phyloP scores from a whole-genome alignment of 2,113 vertebrate genomes.

The Phalacrocorax pelagicus region DNA sequence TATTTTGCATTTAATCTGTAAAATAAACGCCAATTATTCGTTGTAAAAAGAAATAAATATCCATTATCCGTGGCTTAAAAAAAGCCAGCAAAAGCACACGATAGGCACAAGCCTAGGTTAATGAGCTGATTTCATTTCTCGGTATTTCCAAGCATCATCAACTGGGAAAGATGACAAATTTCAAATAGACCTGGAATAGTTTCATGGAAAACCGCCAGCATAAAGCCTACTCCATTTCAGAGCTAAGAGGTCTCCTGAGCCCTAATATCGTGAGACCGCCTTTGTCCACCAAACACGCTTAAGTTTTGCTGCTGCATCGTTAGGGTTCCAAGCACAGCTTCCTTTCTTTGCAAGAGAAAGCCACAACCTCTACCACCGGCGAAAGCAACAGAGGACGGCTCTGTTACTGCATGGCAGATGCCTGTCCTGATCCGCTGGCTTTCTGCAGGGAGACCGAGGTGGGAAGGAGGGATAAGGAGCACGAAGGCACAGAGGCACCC shows the following conservation, averaged over 20 bases:
- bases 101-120: background rate
- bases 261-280: background rate
- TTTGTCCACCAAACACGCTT: background rate
- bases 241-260: background rate
- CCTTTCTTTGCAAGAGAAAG: background rate
- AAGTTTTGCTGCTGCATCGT: background rate
- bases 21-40: background rate
- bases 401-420: rapidly evolving
- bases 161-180: background rate
- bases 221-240: background rate
- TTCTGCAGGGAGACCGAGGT: rapidly evolving
- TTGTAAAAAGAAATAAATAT: background rate
- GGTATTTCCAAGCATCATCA: background rate
- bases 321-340: background rate
- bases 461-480: too few species aligned
- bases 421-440: rapidly evolving
- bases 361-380: background rate
- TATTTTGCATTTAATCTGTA: background rate
- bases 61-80: background rate
- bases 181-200: background rate
- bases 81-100: background rate
- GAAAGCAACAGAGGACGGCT: background rate
- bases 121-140: background rate
- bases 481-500: background rate
- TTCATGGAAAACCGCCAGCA: background rate